Evolutionary conservation across 1,140 invertebrate species (phyloP), one percentile per base, ranked within the genome.

Genomic region (Hylyphantes graminicola): DNA sequence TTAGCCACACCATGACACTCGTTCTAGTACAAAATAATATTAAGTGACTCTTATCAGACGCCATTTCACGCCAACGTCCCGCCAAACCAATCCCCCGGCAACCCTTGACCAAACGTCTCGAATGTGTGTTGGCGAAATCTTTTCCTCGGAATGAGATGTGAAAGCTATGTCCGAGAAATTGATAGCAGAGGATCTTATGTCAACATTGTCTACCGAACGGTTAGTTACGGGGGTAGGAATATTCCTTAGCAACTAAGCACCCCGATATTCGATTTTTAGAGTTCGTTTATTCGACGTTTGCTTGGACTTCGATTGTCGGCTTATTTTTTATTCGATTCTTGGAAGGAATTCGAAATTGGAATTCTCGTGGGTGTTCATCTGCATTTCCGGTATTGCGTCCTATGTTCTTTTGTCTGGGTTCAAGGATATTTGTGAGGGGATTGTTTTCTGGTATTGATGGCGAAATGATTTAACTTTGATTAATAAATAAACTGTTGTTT

Each of bases 121-220:
- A 61, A 83, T 15, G 51, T 7, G 70, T 65, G 80, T 83, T 83
- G 80, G 79, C 70, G 70, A 83, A 83, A 48, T 72, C 35, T 35
- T 75, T 75, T 64, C 75, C 57, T n/a, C 80, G 50, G 75, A 83
- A 83, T 83, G 63, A 83, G 80, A 83, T 75, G 80, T 83, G 80
- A 83, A 67, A 72, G 80, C 70, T 75, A 64, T 74, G 80, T 83
- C 80, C 80, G 53, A 83, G 80, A 75, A 83, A 83, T 83, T 83
- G 80, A 83, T 83, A 83, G 80, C 70, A 59, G 21, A 61, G 80
- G 55, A 74, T 83, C 72, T 53, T 83, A 67, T 83, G 80, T 83
- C 80, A 83, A 83, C 80, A 83, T 67, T 74, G 80, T 35, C 35
- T 83, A 75, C 61, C 59, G 70, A 67, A n/a, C 80, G 63, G 80